Evolutionary conservation across 2,797 vertebrate genomes (phyloP).

Genomic region (Corythornis leucogaster): DNA sequence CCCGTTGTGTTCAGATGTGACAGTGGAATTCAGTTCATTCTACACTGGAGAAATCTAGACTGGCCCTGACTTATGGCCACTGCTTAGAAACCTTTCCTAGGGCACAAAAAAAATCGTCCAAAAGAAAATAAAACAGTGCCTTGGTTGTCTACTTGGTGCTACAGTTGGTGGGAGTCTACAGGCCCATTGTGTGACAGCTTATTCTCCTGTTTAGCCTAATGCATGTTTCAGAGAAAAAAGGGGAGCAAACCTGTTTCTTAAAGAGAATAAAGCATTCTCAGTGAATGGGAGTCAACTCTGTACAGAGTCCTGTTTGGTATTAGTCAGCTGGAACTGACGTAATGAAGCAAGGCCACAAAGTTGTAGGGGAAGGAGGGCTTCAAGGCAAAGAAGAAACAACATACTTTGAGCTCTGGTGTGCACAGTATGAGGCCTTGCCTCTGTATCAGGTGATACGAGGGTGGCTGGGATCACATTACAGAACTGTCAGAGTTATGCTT

Average conservation of each 20-base stretch:
- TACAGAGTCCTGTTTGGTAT: neutral
- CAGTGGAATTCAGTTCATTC: neutral
- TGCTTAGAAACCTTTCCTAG: neutral
- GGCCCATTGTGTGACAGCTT: neutral
- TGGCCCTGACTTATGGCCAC: neutral
- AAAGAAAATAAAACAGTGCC: neutral
- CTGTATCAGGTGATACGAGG: neutral
- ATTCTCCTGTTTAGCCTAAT: neutral
- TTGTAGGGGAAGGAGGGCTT: neutral
- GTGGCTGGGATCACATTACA: slow-evolving; percentile 4
- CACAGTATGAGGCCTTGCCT: neutral
- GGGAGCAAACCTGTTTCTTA: neutral
- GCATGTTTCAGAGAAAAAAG: neutral
- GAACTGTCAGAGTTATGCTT: neutral
- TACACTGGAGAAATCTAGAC: neutral
- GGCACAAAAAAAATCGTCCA: neutral
- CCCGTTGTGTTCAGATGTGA: neutral
- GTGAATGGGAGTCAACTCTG: neutral
- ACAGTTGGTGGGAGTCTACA: neutral
- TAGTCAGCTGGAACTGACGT: neutral
- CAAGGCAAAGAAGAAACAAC: neutral
- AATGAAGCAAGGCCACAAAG: neutral
- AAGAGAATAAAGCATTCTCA: neutral
- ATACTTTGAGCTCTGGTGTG: neutral
- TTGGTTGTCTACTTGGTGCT: neutral